Evolutionary conservation across 2,797 vertebrate genomes (phyloP).

Genomic region (Luscinia megarhynchos): DNA sequence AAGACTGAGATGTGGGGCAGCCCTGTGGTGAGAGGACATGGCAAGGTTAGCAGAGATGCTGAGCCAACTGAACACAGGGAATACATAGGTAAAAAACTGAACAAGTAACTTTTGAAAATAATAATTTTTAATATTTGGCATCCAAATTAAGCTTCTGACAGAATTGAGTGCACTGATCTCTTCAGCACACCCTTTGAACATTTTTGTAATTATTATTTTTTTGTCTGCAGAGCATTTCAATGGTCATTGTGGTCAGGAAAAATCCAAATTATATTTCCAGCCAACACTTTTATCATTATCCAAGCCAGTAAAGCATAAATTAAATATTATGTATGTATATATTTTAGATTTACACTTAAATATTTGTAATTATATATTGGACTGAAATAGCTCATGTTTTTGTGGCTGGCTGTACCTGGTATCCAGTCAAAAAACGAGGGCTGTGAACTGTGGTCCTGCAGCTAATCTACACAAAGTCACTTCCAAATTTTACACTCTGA

Average conservation of each 20-base stretch:
- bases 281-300: background rate
- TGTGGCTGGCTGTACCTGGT: background rate
- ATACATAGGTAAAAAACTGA: background rate
- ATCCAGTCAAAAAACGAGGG: background rate
- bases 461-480: background rate
- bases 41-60: rapidly evolving
- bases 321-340: background rate
- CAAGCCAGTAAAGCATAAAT: background rate
- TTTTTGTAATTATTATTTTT: background rate
- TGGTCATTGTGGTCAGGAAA: background rate
- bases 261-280: background rate
- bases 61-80: background rate
- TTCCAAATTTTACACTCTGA: constrained; percentile 1
- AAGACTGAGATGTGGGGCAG: background rate
- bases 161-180: background rate
- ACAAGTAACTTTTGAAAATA: background rate
- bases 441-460: background rate
- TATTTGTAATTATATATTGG: constrained; percentile 1
- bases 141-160: background rate
- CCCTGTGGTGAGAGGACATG: rapidly evolving
- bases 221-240: background rate
- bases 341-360: background rate
- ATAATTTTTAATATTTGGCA: background rate
- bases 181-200: background rate
- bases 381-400: background rate